Evolutionary conservation across 2,113 vertebrate species (phyloP), one percentile per base, ranked within the genome.

Genomic region (Ctenomys sociabilis): DNA sequence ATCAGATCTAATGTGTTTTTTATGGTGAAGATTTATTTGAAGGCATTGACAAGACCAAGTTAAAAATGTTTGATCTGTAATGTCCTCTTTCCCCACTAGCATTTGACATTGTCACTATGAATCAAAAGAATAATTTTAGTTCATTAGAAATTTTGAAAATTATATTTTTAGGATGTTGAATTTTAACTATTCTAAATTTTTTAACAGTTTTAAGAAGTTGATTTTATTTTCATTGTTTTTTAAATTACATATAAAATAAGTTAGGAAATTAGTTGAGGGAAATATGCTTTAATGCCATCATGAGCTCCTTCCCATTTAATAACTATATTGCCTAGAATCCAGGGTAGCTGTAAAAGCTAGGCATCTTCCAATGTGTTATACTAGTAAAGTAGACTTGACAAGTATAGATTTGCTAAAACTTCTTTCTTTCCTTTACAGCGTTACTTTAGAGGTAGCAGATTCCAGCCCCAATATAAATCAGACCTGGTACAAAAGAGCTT

Each of bases 401-500:
- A 89, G 28, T 95, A 7, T 92, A 83, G 59, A 96, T 94, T 95
- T 78, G 43, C 13, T 95, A 87, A 90, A 73, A 83, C 63, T 83
- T 91, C 64, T 91, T 96, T 97, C 87, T 95, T 96, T 78, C 61
- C 82, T 88, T 97, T 97, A 91, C 98, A 99, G 98, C 97, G n/a
- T 97, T 97, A 97, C 95, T 98, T 98, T 96, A 96, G 82, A 95
- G 97, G 98, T 97, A 97, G 98, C 63, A 98, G 91, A 84, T 97
- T 96, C 95, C 98, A 98, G 80, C 85, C 97, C 90, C 97, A 97
- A 87, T 97, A 97, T 91, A 98, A 96, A 96, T 99, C 98, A 78
- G 97, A 97, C 97, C 98, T 99, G 90, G 97, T 98, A 89, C 98
- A 98, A 96, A 99, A 98, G 98, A 98, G 98, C 95, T 97, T 98